Percentiles rank a stretch among this genome's conserved stretches.
Conservation (phyloP, 2,888 invertebrate species). For the Furcula furcula region DNA sequence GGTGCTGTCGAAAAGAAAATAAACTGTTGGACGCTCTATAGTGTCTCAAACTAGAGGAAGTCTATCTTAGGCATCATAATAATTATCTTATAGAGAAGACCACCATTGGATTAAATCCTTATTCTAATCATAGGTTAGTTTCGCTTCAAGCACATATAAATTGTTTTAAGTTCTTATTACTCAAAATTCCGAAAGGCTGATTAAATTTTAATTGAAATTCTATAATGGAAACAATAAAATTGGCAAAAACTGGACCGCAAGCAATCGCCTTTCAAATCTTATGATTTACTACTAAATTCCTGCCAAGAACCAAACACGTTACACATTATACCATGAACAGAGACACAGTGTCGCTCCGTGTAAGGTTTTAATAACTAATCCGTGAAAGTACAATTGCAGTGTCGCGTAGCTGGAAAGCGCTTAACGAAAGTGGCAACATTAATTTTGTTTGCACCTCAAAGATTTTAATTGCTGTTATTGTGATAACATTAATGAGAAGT, state of each 20-base stretch:
- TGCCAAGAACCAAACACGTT: slow-evolving; percentile 25
- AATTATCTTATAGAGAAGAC: too few relatives aligned
- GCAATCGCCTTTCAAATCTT: slow-evolving; percentile 56
- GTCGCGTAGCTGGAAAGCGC: slow-evolving; percentile 22
- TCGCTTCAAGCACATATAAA: not conserved
- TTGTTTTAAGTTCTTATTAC: not conserved
- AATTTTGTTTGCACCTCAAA: slow-evolving; percentile 55
- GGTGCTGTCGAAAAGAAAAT: too few relatives aligned
- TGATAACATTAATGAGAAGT: slow-evolving; percentile 59
- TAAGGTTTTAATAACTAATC: slow-evolving; percentile 2
- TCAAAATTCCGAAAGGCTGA: slow-evolving; percentile 8
- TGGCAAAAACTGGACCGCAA: slow-evolving; percentile 46
- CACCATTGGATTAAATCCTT: too few relatives aligned
- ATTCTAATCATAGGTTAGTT: too few relatives aligned
- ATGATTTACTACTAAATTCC: slow-evolving; percentile 49
- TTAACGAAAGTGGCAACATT: slow-evolving; percentile 47
- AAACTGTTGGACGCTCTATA: too few relatives aligned
- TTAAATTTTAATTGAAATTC: slow-evolving; percentile 51
- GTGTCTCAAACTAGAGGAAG: too few relatives aligned
- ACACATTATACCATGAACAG: slow-evolving; percentile 16
- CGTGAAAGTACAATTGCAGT: slow-evolving; percentile 2
- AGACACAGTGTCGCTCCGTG: slow-evolving; percentile 5
- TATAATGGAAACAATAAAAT: slow-evolving; percentile 51
- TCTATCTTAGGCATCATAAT: too few relatives aligned
- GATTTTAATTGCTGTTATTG: slow-evolving; percentile 55